phyloP scores from a whole-genome alignment of 2,113 vertebrate genomes.

The Psittacara wagleri region DNA sequence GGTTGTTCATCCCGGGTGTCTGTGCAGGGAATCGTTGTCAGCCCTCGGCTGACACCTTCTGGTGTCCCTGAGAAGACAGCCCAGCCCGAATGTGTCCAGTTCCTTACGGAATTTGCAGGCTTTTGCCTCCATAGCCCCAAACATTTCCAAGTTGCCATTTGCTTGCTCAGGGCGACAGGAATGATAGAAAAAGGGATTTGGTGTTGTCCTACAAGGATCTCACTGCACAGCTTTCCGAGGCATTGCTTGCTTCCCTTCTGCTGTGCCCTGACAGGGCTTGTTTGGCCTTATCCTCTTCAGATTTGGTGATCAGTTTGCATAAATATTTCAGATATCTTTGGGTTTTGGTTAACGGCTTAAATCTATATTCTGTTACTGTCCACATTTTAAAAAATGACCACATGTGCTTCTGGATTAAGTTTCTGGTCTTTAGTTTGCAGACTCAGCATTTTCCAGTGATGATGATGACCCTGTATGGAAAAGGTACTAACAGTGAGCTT shows the following conservation, averaged over 20 bases:
- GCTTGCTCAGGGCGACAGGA: background rate
- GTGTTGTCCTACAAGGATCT: background rate
- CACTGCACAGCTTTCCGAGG: background rate
- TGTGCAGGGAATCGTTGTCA: background rate
- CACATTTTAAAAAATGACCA: background rate
- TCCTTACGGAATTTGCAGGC: background rate
- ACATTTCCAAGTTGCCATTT: background rate
- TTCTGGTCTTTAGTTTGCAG: background rate
- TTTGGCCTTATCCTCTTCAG: background rate
- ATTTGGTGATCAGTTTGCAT: background rate
- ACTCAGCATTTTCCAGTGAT: background rate
- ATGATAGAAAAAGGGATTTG: background rate
- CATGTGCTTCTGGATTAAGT: background rate
- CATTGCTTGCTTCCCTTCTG: background rate
- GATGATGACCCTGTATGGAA: background rate
- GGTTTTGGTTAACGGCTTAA: background rate
- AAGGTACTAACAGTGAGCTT: background rate
- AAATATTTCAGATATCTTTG: background rate
- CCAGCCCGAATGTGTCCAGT: background rate
- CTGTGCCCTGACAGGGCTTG: background rate
- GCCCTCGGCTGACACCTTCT: conserved; percentile 27
- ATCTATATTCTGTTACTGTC: background rate
- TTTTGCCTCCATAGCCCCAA: background rate
- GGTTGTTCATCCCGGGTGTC: background rate
- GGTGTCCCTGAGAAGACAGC: background rate